phyloP scores from a whole-genome alignment of 2,113 vertebrate genomes.

The Sylvia atricapilla region DNA sequence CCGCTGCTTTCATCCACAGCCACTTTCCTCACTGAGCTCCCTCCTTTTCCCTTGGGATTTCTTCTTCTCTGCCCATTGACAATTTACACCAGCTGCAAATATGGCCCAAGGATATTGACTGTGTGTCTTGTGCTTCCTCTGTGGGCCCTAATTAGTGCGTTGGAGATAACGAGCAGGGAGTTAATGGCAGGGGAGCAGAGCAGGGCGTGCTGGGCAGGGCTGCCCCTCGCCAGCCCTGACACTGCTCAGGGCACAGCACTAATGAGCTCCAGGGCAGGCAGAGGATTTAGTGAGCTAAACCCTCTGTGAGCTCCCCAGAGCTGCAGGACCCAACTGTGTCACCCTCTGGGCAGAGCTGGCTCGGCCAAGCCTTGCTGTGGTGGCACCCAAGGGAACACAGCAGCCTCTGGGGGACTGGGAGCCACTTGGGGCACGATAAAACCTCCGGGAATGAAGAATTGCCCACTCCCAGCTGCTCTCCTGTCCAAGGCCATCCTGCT shows the following conservation, averaged over 20 bases:
- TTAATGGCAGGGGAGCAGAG: neutral
- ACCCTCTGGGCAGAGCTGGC: neutral
- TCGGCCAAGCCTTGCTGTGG: neutral
- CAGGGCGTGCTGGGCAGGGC: neutral
- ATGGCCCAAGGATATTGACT: neutral
- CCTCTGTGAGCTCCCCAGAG: neutral
- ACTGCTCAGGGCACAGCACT: slow-evolving; percentile 1
- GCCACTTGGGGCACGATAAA: neutral
- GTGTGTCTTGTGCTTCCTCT: neutral
- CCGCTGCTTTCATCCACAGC: neutral
- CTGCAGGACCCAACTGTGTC: neutral
- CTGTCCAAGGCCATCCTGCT: neutral
- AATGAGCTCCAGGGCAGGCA: slow-evolving; percentile 14
- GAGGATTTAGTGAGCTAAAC: neutral
- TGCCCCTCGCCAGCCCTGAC: neutral
- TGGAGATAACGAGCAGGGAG: neutral
- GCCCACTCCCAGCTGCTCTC: neutral
- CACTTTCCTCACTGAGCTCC: neutral
- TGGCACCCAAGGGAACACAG: rapidly evolving
- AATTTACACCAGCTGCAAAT: neutral
- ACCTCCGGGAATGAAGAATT: neutral
- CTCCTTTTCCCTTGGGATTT: neutral
- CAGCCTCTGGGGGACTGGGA: neutral
- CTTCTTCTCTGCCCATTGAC: neutral
- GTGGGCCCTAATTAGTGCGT: neutral